These are phyloP conservation scores for Phymastichus coffea DNA, from an alignment of 1,140 invertebrate genomes.

Conservation along the genomic window DNA sequence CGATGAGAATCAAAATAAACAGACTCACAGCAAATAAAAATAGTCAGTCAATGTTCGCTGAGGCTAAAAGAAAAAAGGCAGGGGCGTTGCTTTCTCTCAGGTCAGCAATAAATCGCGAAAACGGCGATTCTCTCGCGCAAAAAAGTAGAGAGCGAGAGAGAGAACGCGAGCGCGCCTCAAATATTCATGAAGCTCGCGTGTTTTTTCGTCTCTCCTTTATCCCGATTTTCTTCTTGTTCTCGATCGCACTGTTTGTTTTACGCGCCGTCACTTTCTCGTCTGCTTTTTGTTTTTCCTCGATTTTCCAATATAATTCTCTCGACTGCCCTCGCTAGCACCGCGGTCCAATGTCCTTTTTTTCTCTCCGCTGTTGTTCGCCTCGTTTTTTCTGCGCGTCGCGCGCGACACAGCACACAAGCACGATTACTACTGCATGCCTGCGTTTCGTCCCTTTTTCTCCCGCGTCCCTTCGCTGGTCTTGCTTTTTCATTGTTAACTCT, in stretches of 20 bases:
- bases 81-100: slow-evolving; percentile 1
- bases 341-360: not conserved
- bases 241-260: slow-evolving; percentile 26
- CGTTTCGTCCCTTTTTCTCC: not conserved
- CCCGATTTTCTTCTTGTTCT: slow-evolving; percentile 13
- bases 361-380: not conserved
- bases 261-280: slow-evolving; percentile 14
- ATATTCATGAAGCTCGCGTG: slow-evolving; percentile 27
- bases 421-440: not conserved
- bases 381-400: not conserved
- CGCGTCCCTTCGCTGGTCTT: not conserved
- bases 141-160: slow-evolving; percentile 17
- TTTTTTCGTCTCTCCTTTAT: slow-evolving; percentile 24
- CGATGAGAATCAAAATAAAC: too few species aligned
- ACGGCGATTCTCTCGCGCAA: slow-evolving; percentile 6
- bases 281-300: not conserved
- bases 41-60: slow-evolving; percentile 18
- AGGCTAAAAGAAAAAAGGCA: slow-evolving; percentile 8
- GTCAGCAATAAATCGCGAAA: slow-evolving; percentile 26
- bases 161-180: slow-evolving; percentile 23
- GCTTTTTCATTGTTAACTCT: not conserved
- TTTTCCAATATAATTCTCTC: slow-evolving; percentile 7
- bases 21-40: slow-evolving; percentile 18
- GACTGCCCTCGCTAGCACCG: not conserved
- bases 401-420: not conserved